These are phyloP conservation scores for Bemisia tabaci DNA, from an alignment of 1,140 invertebrate species.

Conservation along the genomic window DNA sequence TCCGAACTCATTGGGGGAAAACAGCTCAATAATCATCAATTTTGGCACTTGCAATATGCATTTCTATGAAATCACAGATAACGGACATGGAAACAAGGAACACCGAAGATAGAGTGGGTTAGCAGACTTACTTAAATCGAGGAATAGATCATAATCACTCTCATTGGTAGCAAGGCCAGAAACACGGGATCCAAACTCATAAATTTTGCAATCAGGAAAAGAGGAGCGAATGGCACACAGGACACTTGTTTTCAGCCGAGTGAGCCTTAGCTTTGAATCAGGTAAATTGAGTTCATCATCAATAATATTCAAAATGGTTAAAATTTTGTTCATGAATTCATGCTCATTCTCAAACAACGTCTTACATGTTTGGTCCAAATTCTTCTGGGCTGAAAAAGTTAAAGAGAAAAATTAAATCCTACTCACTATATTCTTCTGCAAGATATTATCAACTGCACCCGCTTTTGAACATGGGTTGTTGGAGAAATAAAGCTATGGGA, in stretches of 20 bases:
- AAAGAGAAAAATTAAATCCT: neutral
- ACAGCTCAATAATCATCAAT: too few relatives aligned
- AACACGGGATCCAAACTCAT: constrained; percentile 34
- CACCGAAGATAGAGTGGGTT: too few relatives aligned
- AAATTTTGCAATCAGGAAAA: constrained; percentile 5
- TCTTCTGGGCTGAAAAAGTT: neutral
- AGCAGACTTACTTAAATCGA: constrained; percentile 34
- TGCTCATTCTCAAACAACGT: neutral
- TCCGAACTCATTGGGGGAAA: too few relatives aligned
- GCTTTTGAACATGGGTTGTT: too few relatives aligned
- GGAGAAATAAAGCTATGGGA: too few relatives aligned
- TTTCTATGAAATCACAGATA: too few relatives aligned
- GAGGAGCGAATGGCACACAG: neutral
- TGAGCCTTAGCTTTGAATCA: neutral
- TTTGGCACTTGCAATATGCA: too few relatives aligned
- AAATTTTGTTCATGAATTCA: neutral
- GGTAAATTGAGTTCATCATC: neutral
- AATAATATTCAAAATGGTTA: neutral
- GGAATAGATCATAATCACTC: constrained; percentile 37
- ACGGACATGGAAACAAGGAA: too few relatives aligned
- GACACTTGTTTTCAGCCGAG: neutral
- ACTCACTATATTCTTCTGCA: too few relatives aligned
- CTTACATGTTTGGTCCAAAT: neutral
- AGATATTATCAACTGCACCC: too few relatives aligned
- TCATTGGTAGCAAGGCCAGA: constrained; percentile 29